Percentiles rank a stretch among this genome's conserved stretches.
Conservation (phyloP, 2,888 invertebrate species). For the Caenorhabditis zanzibari region DNA sequence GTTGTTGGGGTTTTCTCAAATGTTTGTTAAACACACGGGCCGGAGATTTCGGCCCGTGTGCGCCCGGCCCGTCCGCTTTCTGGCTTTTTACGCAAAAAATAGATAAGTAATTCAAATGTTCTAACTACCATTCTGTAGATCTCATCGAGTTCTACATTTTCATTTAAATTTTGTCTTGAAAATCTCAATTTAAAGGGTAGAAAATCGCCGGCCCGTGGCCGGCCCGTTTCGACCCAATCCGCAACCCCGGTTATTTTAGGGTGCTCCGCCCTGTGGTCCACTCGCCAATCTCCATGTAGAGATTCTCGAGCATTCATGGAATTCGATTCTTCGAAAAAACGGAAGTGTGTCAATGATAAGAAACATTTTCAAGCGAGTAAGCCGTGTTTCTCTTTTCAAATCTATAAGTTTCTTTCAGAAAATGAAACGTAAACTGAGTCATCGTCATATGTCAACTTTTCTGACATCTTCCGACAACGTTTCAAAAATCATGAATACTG, state of each 20-base stretch:
- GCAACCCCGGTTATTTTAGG: not conserved
- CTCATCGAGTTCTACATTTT: too few relatives aligned
- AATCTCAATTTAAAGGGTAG: too few relatives aligned
- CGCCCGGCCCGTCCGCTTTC: too few relatives aligned
- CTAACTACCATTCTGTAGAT: too few relatives aligned
- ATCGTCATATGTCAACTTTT: conserved; percentile 19
- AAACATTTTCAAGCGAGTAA: conserved; percentile 16
- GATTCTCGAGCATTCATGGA: not conserved
- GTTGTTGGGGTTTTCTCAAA: too few relatives aligned
- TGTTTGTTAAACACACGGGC: too few relatives aligned
- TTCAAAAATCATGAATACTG: conserved; percentile 6
- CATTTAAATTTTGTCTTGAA: too few relatives aligned
- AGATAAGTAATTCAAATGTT: too few relatives aligned
- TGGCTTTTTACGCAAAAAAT: too few relatives aligned
- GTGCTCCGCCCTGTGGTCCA: not conserved
- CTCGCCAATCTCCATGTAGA: not conserved
- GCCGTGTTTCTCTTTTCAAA: not conserved
- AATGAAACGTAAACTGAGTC: not conserved
- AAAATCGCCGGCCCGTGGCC: too few relatives aligned
- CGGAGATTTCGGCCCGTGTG: too few relatives aligned
- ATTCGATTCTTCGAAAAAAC: not conserved
- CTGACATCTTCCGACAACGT: not conserved
- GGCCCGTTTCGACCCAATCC: too few relatives aligned
- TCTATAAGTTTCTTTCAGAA: conserved; percentile 9
- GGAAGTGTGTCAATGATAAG: not conserved